Conservation (phyloP, 2,888 invertebrate species). For the Acleris literana region DNA sequence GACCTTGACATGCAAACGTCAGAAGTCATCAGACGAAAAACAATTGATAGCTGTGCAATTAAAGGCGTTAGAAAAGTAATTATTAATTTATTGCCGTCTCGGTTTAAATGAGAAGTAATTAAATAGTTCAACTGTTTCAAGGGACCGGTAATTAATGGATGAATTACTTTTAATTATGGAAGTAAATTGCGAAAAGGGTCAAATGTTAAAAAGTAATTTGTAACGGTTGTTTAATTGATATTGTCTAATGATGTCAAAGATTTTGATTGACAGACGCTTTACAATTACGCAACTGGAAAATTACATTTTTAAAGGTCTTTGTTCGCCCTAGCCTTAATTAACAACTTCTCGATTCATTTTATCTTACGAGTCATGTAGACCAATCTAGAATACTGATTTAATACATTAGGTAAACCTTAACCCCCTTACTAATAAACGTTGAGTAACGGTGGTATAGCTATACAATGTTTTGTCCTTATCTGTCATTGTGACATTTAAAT, state of each 20-base stretch:
- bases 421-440: no score
- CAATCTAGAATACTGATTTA: no score
- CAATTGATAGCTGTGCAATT: slow-evolving; percentile 41
- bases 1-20: slow-evolving; percentile 41
- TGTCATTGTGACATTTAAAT: no score
- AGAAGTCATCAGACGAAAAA: slow-evolving; percentile 38
- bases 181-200: slow-evolving; percentile 14
- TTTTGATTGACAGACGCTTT: no score
- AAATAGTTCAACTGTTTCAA: slow-evolving; percentile 14
- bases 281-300: no score
- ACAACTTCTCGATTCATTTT: no score
- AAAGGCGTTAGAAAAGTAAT: slow-evolving; percentile 45
- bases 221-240: not conserved
- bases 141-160: slow-evolving; percentile 31
- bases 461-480: no score
- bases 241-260: not conserved
- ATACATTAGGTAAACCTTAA: no score
- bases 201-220: not conserved
- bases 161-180: slow-evolving; percentile 27
- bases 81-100: slow-evolving; percentile 31
- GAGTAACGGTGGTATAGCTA: no score
- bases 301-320: no score
- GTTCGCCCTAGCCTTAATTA: no score
- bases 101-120: slow-evolving; percentile 34
- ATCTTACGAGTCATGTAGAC: no score